Percentiles rank a stretch among this genome's conserved stretches.
These are phyloP conservation scores for Crossoptilon crossoptilon DNA, from an alignment of 2,797 vertebrate species.

Conservation along the genomic window DNA sequence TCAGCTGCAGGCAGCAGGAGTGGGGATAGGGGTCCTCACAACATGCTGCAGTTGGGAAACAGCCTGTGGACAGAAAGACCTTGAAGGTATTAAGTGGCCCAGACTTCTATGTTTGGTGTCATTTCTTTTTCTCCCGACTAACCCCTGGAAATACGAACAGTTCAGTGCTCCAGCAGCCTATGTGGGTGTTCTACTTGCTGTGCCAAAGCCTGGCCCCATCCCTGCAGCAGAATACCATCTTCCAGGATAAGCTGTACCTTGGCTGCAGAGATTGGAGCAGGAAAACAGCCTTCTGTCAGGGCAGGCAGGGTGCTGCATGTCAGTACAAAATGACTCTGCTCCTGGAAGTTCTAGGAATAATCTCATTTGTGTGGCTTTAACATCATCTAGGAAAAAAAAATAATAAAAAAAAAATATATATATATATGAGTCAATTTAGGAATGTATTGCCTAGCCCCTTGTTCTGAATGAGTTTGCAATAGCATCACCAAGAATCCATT, in stretches of 20 bases:
- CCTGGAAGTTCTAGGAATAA: conserved; percentile 5
- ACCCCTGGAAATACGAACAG: neutral
- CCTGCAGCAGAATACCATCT: neutral
- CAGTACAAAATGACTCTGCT: neutral
- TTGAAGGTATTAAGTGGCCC: neutral
- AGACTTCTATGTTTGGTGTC: neutral
- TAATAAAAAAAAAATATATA: too few relatives aligned
- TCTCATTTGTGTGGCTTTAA: neutral
- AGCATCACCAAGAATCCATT: neutral
- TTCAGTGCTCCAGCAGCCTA: neutral
- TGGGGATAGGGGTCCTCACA: neutral
- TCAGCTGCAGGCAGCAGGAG: neutral
- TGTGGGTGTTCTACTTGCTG: neutral
- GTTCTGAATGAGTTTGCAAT: neutral
- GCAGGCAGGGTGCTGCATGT: neutral
- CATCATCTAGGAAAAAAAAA: neutral
- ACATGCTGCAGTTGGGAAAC: neutral
- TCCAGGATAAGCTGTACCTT: neutral
- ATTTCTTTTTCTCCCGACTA: neutral
- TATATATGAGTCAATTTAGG: neutral
- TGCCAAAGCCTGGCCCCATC: neutral
- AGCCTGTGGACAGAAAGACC: neutral
- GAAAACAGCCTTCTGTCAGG: conserved; percentile 4
- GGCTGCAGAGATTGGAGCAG: neutral
- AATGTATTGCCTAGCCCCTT: neutral